Evolutionary conservation across 30 jellyfish, hydroid and myxozoan genomes (phyloP), one percentile per base, ranked within the genome.

Genomic region (Aurelia sp.): DNA sequence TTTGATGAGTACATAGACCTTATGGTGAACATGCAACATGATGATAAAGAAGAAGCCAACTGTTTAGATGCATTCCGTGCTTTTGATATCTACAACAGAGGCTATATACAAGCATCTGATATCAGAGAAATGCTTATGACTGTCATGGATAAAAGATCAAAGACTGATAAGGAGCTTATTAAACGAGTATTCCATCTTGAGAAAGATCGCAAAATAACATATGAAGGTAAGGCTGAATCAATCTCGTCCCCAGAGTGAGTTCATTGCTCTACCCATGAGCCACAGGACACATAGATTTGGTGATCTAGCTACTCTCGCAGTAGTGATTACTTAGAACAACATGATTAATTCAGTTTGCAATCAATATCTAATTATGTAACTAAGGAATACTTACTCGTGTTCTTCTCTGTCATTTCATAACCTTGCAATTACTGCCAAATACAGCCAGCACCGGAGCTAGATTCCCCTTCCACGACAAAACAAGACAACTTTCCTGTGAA

Each of bases 51-150:
- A 22, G 90, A 90, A 27, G 86, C 76, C 63, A 52, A 89, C 15
- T 76, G 65, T 38, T 44, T 90, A n/a, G 97, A 90, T 27, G 90
- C 94, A 3, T 90, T 81, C 59, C 91, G 94, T 1, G 94, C 97
- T n/a, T 90, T 90, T 60, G 97, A 90, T 67, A 90, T 51, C 19
- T 44, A 82, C 30, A 65, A 63, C 85, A 90, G 68, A 65, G 97
- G 97, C 50, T 81, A 90, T 84, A 61, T 82, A 13, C 69, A 70
- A 12, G 55, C 97, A 24, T 33, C 91, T 9, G 64, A 64, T 10
- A 57, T 90, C 24, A 24, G 73, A 61, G 97, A 90, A 51, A 80
- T 87, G 18, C 84, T 90, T 2, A 24, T 67, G 22, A 82, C 74
- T 51, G 89, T 90, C 62, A 78, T 90, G 94, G 97, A 53, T 17